Evolutionary conservation across 2,888 invertebrate genomes (phyloP), one percentile per base, ranked within the genome.

Genomic region (Oscheius myriophilus): DNA sequence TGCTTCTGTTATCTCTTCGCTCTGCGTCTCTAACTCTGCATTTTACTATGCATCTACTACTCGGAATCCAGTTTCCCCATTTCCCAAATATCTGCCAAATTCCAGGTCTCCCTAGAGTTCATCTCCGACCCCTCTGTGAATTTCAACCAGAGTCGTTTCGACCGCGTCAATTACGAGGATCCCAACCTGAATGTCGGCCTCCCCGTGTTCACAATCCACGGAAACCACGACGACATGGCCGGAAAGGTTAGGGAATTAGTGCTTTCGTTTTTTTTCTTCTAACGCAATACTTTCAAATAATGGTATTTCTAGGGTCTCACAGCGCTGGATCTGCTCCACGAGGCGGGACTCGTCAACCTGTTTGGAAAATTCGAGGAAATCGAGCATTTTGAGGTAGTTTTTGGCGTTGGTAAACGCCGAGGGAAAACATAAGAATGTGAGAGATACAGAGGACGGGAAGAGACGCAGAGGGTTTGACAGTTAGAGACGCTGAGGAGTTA

Each of bases 171-270:
- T 87, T 97, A 93, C 87, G 93, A 95, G 89, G 96, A 97, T 89
- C 93, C 93, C 0, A 95, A 98, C 88, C 88, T 96, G 43, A 97
- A 96, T 87, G 90, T 99, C 55, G 91, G 92, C 0, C 91, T 95
- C 83, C 98, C 98, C 0, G 86, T 98, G 59, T 93, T 95, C 87
- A 94, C 95, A 0, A 96, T 98, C 82, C 96, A 98, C 88, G 98
- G 98, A 67, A 98, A 98, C 88, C 97, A 99, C 87, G 98, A 99
- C 88, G 97, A 98, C 88, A 95, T 86, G 39, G 86, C 88, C 21
- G 90, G 90, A 42, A 84, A 76, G 62, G 82, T 82, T 16, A 14
- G 25, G 9, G n/a, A 39, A 39, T 21, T 39, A 57, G 11, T 16
- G n/a, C n/a, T 55, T 55, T 39, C 33, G 16, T n/a, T 18, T 58